Percentiles rank a stretch among this genome's conserved stretches.
phyloP scores from a whole-genome alignment of 2,888 invertebrate species.

The Epinotia brunnichana region DNA sequence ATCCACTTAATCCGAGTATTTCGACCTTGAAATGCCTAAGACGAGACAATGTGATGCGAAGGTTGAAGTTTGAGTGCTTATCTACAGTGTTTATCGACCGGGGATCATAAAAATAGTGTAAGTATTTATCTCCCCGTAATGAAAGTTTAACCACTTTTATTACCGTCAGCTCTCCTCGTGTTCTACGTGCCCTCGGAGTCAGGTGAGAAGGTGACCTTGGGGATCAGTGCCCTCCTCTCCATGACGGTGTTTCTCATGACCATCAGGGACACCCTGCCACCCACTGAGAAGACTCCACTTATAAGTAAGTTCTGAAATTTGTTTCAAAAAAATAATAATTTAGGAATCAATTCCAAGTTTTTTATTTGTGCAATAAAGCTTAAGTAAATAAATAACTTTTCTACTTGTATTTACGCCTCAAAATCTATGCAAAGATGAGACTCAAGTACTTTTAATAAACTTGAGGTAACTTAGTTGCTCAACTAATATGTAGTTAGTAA shows the following conservation, averaged over 20 bases:
- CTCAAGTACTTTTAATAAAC: constrained; percentile 22
- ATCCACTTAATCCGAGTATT: too few relatives aligned
- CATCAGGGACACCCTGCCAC: constrained; percentile 92
- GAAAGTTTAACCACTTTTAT: neutral
- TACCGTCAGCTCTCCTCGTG: constrained; percentile 87
- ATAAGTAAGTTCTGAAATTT: constrained; percentile 86
- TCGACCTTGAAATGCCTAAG: too few relatives aligned
- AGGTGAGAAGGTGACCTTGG: constrained; percentile 93
- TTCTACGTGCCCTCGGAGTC: constrained; percentile 95
- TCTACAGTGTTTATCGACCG: neutral
- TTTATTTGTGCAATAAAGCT: too few relatives aligned
- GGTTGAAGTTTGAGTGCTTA: neutral
- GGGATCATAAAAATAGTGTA: neutral
- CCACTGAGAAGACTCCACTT: constrained; percentile 93
- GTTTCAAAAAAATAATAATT: neutral
- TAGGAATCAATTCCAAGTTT: too few relatives aligned
- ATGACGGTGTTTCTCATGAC: constrained; percentile 96
- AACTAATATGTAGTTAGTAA: constrained; percentile 21
- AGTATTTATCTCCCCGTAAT: neutral
- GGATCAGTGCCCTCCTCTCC: constrained; percentile 93
- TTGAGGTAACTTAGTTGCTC: neutral
- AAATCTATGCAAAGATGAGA: neutral
- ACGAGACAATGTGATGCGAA: neutral
- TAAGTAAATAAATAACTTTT: too few relatives aligned
- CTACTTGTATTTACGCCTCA: constrained; percentile 2